Evolutionary conservation across 2,888 invertebrate genomes (phyloP).

Genomic region (Oeneis ivallda): DNA sequence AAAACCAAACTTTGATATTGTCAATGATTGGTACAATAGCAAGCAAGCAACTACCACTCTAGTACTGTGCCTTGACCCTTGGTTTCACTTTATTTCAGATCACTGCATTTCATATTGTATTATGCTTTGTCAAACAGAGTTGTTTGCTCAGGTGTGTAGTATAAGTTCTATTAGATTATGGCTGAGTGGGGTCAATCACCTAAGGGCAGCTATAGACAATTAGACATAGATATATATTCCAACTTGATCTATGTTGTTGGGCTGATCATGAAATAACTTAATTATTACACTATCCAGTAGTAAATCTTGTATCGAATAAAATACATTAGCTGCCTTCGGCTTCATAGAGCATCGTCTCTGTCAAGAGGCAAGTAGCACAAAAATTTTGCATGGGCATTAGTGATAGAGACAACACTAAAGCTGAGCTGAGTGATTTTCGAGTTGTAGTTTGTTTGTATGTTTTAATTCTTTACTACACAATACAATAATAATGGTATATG

Average conservation of each 20-base stretch:
- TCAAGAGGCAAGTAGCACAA: too few species aligned
- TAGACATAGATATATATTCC: not conserved
- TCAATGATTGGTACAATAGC: too few species aligned
- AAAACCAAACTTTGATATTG: too few species aligned
- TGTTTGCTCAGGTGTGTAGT: slow-evolving; percentile 5
- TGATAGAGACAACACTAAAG: too few species aligned
- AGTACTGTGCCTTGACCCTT: slow-evolving; percentile 8
- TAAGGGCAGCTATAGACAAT: not conserved
- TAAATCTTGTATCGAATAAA: too few species aligned
- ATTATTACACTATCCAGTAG: not conserved
- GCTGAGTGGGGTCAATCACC: slow-evolving; percentile 1
- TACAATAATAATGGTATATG: too few species aligned
- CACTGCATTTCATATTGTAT: not conserved
- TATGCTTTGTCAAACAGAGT: slow-evolving; percentile 7
- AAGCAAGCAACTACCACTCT: not conserved
- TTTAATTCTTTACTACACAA: too few species aligned
- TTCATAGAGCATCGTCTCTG: too few species aligned
- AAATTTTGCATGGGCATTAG: too few species aligned
- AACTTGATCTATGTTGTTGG: not conserved
- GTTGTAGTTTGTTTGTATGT: too few species aligned
- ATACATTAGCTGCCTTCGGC: too few species aligned
- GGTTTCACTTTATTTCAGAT: slow-evolving; percentile 15
- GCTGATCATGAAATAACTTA: not conserved
- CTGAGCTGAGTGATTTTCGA: too few species aligned
- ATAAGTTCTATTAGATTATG: not conserved